These are phyloP conservation scores for Apeira syringaria DNA, from an alignment of 2,888 invertebrate genomes.

Conservation along the genomic window DNA sequence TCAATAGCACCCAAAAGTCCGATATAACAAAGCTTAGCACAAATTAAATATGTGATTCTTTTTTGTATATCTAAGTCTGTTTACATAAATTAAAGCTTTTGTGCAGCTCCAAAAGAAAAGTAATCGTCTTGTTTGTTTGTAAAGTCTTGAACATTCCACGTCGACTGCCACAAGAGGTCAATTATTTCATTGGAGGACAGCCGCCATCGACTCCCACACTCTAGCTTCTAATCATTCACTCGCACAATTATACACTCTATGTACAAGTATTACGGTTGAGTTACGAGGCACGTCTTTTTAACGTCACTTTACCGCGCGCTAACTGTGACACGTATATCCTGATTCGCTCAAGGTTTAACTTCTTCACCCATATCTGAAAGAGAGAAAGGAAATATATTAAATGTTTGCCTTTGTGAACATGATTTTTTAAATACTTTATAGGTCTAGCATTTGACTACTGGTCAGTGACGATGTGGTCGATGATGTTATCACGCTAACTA, in stretches of 20 bases:
- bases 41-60: no score
- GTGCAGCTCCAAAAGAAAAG: no score
- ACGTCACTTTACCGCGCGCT: conserved; percentile 93
- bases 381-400: conserved; percentile 8
- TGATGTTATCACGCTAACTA: no score
- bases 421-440: no score
- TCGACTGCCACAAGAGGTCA: background rate
- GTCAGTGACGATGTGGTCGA: no score
- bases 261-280: conserved; percentile 28
- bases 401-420: no score
- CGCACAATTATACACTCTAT: conserved; percentile 31
- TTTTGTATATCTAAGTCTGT: no score
- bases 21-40: no score
- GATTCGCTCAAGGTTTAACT: conserved; percentile 88
- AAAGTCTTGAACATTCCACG: background rate
- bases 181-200: background rate
- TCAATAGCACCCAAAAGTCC: no score
- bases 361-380: conserved; percentile 94
- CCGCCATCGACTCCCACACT: conserved; percentile 15
- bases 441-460: no score
- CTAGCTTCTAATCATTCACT: conserved; percentile 33
- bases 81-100: no score
- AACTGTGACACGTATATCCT: conserved; percentile 93
- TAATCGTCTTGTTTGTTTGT: background rate
- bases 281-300: conserved; percentile 93